A percentile compares a stretch with the other conserved stretches of the same genome.
Conservation (phyloP, 2,888 invertebrate species). For the Hypolimnas misippus region DNA sequence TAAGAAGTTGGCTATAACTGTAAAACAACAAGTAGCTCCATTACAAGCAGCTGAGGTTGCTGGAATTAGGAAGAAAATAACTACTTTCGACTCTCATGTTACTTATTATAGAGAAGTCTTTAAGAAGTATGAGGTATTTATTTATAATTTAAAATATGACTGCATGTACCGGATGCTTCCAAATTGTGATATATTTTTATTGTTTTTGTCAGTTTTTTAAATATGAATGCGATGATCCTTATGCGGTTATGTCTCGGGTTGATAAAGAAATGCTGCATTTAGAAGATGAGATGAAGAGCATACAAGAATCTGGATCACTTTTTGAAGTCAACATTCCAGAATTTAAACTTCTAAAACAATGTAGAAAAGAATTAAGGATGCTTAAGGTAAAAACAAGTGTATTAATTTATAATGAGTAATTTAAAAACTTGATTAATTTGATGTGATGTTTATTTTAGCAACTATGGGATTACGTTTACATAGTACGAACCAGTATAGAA, state of each 20-base stretch:
- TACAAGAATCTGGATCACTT: conserved; percentile 94
- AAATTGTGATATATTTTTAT: neutral
- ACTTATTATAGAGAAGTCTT: conserved; percentile 95
- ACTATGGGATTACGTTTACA: conserved; percentile 97
- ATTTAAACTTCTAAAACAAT: conserved; percentile 95
- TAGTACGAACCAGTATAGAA: conserved; percentile 95
- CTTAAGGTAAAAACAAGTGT: conserved; percentile 85
- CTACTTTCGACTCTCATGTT: conserved; percentile 93
- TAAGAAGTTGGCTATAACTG: conserved; percentile 94
- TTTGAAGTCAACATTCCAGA: conserved; percentile 98
- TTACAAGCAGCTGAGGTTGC: conserved; percentile 97
- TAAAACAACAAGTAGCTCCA: conserved; percentile 97
- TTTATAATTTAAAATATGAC: neutral
- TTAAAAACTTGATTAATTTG: neutral
- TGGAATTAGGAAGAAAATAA: conserved; percentile 93
- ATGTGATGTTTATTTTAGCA: conserved; percentile 83
- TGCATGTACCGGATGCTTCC: too few species aligned
- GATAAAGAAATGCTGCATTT: conserved; percentile 90
- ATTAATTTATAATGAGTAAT: neutral
- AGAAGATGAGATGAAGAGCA: conserved; percentile 93
- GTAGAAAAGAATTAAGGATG: conserved; percentile 94
- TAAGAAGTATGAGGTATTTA: conserved; percentile 85
- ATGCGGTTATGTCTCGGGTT: conserved; percentile 89
- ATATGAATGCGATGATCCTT: conserved; percentile 89
- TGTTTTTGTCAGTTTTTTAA: conserved; percentile 84